phyloP scores from a whole-genome alignment of 2,888 invertebrate species.

The Geotrupes spiniger region DNA sequence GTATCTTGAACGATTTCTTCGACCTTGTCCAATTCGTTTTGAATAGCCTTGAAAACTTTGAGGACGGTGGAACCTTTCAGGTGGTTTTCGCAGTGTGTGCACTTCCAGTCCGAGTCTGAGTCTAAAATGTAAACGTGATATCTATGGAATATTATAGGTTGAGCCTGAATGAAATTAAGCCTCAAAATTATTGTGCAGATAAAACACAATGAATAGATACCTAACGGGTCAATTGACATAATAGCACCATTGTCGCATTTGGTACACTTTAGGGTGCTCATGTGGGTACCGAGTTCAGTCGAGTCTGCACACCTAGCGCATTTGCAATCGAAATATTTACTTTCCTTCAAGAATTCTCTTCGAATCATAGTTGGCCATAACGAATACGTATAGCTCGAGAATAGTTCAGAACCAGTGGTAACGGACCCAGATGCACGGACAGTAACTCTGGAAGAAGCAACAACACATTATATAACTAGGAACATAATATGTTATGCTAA shows the following conservation, averaged over 20 bases:
- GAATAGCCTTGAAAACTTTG: conserved; percentile 62
- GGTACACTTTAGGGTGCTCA: conserved; percentile 75
- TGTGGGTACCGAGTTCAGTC: conserved; percentile 74
- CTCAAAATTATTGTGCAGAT: too few relatives aligned
- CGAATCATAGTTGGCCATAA: conserved; percentile 70
- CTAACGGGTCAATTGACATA: conserved; percentile 63
- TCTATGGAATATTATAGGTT: too few relatives aligned
- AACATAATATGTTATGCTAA: too few relatives aligned
- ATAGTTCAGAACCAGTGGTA: conserved; percentile 62
- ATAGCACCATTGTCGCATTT: conserved; percentile 72
- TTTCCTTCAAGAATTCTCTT: conserved; percentile 65
- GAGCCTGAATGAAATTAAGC: too few relatives aligned
- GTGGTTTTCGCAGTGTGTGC: conserved; percentile 65
- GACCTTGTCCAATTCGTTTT: conserved; percentile 63
- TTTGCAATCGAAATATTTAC: conserved; percentile 77
- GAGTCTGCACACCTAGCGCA: conserved; percentile 76
- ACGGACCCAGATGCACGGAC: conserved; percentile 68
- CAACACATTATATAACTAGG: too few relatives aligned
- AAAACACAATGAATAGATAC: too few relatives aligned
- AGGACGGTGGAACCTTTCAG: conserved; percentile 61
- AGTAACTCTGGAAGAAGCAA: conserved; percentile 59
- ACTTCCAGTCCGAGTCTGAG: conserved; percentile 61
- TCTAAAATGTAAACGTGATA: conserved; percentile 53
- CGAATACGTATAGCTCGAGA: conserved; percentile 74
- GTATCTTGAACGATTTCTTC: conserved; percentile 59